phyloP scores from a whole-genome alignment of 2,888 invertebrate genomes.

The Pinctada fucata region DNA sequence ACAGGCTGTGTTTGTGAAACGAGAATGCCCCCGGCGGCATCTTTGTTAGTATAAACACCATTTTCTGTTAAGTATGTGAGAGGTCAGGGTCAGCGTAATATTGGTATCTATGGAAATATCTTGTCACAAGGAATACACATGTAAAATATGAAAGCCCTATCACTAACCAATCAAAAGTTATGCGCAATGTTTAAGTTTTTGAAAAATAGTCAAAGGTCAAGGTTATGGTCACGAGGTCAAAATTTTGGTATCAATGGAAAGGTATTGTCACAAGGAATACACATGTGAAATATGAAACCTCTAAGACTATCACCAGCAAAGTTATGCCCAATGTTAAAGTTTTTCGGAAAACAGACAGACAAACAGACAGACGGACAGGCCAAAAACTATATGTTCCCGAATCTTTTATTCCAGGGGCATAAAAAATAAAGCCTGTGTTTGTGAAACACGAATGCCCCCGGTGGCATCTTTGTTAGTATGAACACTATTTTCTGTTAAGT shows the following conservation, averaged over 20 bases:
- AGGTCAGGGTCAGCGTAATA: too few relatives aligned
- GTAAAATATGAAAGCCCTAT: not conserved
- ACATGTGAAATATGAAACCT: not conserved
- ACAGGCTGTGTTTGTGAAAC: too few relatives aligned
- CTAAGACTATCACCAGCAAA: too few relatives aligned
- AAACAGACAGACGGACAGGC: not conserved
- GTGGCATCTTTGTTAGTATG: too few relatives aligned
- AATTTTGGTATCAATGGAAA: not conserved
- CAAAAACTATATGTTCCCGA: not conserved
- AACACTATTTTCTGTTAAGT: too few relatives aligned
- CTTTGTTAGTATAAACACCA: too few relatives aligned
- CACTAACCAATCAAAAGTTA: not conserved
- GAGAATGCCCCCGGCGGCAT: too few relatives aligned
- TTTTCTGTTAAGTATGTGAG: too few relatives aligned
- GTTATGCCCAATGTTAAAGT: not conserved
- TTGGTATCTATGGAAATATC: not conserved
- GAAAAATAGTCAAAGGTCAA: not conserved
- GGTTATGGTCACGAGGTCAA: not conserved
- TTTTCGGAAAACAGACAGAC: too few relatives aligned
- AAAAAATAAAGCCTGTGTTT: too few relatives aligned
- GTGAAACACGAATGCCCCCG: not conserved
- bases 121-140: not conserved
- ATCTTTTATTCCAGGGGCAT: too few relatives aligned
- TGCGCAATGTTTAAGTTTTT: not conserved
- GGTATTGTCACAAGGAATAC: not conserved